Base-by-base conservation (phyloP, 2,113 vertebrate genomes). In the Oncorhynchus mykiss region DNA sequence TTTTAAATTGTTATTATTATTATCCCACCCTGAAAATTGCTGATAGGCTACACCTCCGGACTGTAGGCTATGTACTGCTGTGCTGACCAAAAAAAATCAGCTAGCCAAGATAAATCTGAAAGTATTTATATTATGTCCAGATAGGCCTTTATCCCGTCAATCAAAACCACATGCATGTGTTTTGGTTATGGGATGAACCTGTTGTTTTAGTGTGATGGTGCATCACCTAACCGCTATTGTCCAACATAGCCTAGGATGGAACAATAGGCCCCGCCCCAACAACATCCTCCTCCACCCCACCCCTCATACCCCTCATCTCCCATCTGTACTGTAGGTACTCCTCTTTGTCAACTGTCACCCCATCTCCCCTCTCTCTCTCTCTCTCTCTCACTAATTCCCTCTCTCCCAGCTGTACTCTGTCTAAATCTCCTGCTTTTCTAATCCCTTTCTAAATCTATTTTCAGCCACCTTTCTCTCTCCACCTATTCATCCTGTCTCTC, bases 341-440 rank as follows among this genome's bases (percentile, higher is more conserved):
- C 57, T 4, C 59, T 62, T 62, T 24, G 59, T 62, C 59, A 62
- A 3, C 59, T 62, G 20, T 22, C 59, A 70, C 20, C 25, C 70
- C 48, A 39, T 74, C 16, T 65, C 39, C 57, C 39, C 34, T 39
- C 1, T 7, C 7, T 39, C 34, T 25, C n/a, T 29, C 60, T 29
- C 64, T 24, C 39, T 67, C 24, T 71, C 22, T 54, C 70, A 18
- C 70, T 57, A 24, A 51, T 48, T 57, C 64, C 25, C 54, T 59
- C 80, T 72, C 73, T 76, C 70, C 57, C 76, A 74, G 48, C 54
- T 34, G 54, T 84, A 85, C 82, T 85, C 81, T 84, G 73, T 69
- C 34, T 80, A 88, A 88, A 86, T 84, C 85, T 85, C 66, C 45
- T 70, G 67, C 57, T 76, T 80, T 81, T 64, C 67, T 86, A 82